Conservation (phyloP, 2,797 vertebrate genomes). For the Hephaestus fuliginosus region DNA sequence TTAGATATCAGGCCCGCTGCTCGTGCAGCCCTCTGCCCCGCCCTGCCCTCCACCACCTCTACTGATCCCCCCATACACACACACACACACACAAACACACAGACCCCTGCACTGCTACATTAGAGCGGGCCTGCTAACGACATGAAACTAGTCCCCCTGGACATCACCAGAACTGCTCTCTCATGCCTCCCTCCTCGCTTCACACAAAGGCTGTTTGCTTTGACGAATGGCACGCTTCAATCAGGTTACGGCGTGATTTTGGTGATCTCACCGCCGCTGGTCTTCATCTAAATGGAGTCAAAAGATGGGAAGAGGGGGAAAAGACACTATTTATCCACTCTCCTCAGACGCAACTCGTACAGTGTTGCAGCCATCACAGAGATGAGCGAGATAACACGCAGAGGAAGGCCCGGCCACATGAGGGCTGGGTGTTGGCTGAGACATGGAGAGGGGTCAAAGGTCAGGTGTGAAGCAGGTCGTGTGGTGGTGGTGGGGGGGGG, state of each 20-base stretch:
- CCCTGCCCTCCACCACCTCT: conserved; percentile 48
- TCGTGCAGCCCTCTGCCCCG: conserved; percentile 49
- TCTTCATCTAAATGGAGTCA: conserved; percentile 2
- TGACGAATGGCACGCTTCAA: conserved; percentile 34
- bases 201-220: conserved; percentile 13
- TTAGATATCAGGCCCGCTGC: conserved; percentile 25
- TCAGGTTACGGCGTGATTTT: conserved; percentile 8
- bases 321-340: neutral
- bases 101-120: conserved; percentile 64
- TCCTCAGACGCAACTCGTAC: neutral
- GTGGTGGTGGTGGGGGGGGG: too few species aligned
- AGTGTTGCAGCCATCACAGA: neutral
- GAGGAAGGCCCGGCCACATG: conserved; percentile 11
- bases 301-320: neutral
- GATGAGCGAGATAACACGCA: conserved; percentile 12
- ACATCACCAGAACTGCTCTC: conserved; percentile 37
- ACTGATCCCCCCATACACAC: conserved; percentile 70
- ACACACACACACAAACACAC: conserved; percentile 17
- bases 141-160: conserved; percentile 61
- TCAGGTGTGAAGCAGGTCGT: conserved; percentile 45
- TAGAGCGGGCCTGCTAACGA: conserved; percentile 57
- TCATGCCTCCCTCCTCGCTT: conserved; percentile 4
- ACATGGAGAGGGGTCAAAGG: conserved; percentile 51
- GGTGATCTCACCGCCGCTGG: neutral
- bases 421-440: conserved; percentile 57